phyloP scores from a whole-genome alignment of 2,113 vertebrate genomes.

The Pollachius pollachius region DNA sequence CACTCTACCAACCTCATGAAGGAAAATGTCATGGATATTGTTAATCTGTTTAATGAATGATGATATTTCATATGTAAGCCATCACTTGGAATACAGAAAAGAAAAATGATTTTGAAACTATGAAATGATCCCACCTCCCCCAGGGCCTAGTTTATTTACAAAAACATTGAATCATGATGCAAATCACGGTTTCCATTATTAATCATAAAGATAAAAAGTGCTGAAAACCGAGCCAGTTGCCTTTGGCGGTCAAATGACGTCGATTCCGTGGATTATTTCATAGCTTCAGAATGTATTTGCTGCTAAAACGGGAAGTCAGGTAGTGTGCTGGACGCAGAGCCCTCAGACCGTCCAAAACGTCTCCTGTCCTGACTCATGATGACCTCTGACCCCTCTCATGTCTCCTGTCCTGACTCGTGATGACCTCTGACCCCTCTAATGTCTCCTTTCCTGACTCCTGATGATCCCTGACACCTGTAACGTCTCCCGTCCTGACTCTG shows the following conservation, averaged over 20 bases:
- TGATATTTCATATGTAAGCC: conserved; percentile 65
- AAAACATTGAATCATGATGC: background rate
- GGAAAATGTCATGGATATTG: conserved; percentile 67
- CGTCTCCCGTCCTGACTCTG: too few species aligned
- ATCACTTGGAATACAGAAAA: conserved; percentile 67
- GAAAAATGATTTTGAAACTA: conserved; percentile 72
- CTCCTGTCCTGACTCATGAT: background rate
- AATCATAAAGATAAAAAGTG: background rate
- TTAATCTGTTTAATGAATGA: conserved; percentile 50
- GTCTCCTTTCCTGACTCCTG: too few species aligned
- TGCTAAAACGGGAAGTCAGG: conserved; percentile 74
- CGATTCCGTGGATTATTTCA: conserved; percentile 64
- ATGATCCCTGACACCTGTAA: too few species aligned
- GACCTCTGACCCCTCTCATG: too few species aligned
- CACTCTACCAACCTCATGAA: conserved; percentile 69
- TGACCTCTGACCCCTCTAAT: too few species aligned
- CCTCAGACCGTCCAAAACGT: conserved; percentile 54
- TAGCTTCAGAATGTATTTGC: conserved; percentile 78
- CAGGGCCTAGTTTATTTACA: conserved; percentile 34
- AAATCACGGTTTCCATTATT: conserved; percentile 16
- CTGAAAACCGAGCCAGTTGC: conserved; percentile 26
- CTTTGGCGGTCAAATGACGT: conserved; percentile 3
- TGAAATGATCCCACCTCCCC: conserved; percentile 70
- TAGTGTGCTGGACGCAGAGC: conserved; percentile 47
- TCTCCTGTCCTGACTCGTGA: too few species aligned